Evolutionary conservation across 1,140 invertebrate species (phyloP).

Genomic region (Drosophila nebulosa): DNA sequence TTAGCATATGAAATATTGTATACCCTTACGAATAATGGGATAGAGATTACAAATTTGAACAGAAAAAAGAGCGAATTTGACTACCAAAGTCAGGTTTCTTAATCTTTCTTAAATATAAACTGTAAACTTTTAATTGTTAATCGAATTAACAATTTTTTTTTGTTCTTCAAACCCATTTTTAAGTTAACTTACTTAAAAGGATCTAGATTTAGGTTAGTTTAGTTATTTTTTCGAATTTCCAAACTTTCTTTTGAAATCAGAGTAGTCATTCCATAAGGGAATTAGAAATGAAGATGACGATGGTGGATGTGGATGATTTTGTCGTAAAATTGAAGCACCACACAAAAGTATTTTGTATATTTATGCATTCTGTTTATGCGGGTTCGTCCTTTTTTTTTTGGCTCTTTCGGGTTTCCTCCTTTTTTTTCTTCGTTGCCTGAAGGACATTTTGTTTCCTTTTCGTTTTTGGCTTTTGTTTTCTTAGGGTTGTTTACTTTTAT

Average conservation of each 20-base stretch:
- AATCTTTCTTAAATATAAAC: no score
- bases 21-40: no score
- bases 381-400: conserved; percentile 22
- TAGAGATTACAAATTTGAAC: background rate
- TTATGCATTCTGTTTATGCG: conserved; percentile 45
- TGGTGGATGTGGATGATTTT: conserved; percentile 38
- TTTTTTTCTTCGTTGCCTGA: conserved; percentile 6
- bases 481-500: conserved; percentile 70
- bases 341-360: conserved; percentile 49
- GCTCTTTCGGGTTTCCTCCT: background rate
- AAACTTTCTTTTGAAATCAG: no score
- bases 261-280: background rate
- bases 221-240: no score
- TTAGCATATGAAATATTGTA: background rate
- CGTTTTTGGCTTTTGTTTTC: conserved; percentile 5
- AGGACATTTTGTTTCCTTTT: conserved; percentile 46
- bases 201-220: no score
- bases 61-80: no score
- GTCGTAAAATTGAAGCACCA: conserved; percentile 76
- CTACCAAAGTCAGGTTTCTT: no score
- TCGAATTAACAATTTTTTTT: no score
- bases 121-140: no score
- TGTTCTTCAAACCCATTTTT: no score
- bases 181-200: no score
- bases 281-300: background rate